A percentile compares a stretch with the other conserved stretches of the same genome.
These are phyloP conservation scores for Scotopteryx bipunctaria DNA, from an alignment of 2,888 invertebrate genomes.

Conservation along the genomic window DNA sequence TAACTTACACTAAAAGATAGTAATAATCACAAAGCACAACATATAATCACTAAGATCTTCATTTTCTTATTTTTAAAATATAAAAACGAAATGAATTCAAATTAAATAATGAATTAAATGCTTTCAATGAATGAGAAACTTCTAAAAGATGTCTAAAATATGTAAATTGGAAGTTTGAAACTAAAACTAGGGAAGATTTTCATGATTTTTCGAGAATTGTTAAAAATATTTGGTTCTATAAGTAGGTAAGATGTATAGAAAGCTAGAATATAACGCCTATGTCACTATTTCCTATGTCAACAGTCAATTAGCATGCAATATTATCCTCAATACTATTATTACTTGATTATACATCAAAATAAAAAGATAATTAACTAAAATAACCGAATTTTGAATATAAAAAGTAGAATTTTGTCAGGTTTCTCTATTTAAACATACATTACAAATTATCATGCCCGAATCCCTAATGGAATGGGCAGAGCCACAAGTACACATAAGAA, in stretches of 20 bases:
- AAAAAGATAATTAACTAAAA: neutral
- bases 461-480: too few relatives aligned
- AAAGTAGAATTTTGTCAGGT: too few relatives aligned
- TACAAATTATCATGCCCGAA: too few relatives aligned
- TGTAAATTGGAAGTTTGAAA: constrained; percentile 8
- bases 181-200: constrained; percentile 3
- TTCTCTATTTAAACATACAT: too few relatives aligned
- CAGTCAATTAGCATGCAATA: constrained; percentile 16
- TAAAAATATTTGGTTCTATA: constrained; percentile 1
- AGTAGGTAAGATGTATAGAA: neutral
- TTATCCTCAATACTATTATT: constrained; percentile 1
- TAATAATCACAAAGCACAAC: constrained; percentile 38
- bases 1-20: constrained; percentile 30
- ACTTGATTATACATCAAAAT: constrained; percentile 10
- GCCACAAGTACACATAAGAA: too few relatives aligned
- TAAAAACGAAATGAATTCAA: constrained; percentile 25
- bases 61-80: constrained; percentile 21
- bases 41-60: constrained; percentile 28
- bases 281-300: constrained; percentile 14
- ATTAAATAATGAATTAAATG: constrained; percentile 28
- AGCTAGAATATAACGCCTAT: neutral
- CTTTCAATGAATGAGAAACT: constrained; percentile 11
- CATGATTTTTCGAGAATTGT: neutral
- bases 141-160: constrained; percentile 10
- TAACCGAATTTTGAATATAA: too few relatives aligned